These are phyloP conservation scores for Montipora cactus DNA, from an alignment of 64 coral and sea anemone species.

Conservation along the genomic window DNA sequence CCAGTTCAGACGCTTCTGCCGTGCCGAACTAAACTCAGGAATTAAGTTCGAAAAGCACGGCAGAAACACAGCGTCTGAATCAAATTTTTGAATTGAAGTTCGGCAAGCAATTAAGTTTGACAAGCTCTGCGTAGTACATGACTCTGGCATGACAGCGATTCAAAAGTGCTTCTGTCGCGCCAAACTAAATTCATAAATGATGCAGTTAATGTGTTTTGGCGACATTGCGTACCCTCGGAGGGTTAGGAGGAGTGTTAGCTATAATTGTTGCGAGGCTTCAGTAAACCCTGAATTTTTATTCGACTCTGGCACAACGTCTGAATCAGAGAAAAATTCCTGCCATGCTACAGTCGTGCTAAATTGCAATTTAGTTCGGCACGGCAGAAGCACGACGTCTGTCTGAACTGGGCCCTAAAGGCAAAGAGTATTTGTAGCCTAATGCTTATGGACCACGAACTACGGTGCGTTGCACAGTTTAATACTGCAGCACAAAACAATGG, in stretches of 20 bases:
- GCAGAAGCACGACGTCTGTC: slow-evolving; percentile 39
- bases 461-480: not conserved
- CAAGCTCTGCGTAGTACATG: slow-evolving; percentile 4
- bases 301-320: no score
- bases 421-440: not conserved
- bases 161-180: not conserved
- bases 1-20: slow-evolving; percentile 39
- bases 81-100: slow-evolving; percentile 18
- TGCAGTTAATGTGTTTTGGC: slow-evolving; percentile 27
- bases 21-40: slow-evolving; percentile 13
- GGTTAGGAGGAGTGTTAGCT: not conserved
- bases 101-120: slow-evolving; percentile 16
- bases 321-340: slow-evolving; percentile 2
- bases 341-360: slow-evolving; percentile 27
- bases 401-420: slow-evolving; percentile 5
- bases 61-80: slow-evolving; percentile 33
- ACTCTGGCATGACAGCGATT: slow-evolving; percentile 11
- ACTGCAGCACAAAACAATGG: not conserved
- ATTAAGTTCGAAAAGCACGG: slow-evolving; percentile 34
- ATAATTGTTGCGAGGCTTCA: not conserved
- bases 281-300: not conserved
- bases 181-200: slow-evolving; percentile 17
- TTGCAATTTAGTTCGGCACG: slow-evolving; percentile 36
- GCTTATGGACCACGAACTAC: not conserved
- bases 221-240: slow-evolving; percentile 5